Conservation (phyloP, 2,888 invertebrate species). For the Anagyrus pseudococci region DNA sequence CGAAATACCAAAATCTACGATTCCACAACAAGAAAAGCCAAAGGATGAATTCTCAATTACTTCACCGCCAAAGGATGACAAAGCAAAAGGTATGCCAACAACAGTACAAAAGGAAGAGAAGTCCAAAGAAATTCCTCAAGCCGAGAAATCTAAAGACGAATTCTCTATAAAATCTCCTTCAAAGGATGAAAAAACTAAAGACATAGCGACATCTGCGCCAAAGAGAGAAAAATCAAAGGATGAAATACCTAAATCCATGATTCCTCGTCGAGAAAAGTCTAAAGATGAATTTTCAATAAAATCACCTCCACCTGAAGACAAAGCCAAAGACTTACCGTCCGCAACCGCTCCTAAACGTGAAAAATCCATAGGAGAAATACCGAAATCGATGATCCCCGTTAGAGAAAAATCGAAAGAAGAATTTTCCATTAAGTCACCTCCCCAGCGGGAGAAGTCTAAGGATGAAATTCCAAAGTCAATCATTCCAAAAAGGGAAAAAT, state of each 20-base stretch:
- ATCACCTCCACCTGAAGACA: background rate
- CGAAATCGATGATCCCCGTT: slow-evolving; percentile 5
- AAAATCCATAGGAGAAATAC: slow-evolving; percentile 1
- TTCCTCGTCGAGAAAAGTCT: slow-evolving; percentile 24
- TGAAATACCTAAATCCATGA: slow-evolving; percentile 16
- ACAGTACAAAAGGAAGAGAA: slow-evolving; percentile 8
- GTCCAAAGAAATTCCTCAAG: slow-evolving; percentile 12
- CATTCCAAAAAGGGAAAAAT: slow-evolving; percentile 23
- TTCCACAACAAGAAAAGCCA: slow-evolving; percentile 19
- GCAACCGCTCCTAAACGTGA: background rate
- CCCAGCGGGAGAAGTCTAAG: background rate
- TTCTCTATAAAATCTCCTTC: slow-evolving; percentile 19
- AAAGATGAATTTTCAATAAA: slow-evolving; percentile 24
- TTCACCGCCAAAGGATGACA: background rate
- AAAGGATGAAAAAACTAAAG: slow-evolving; percentile 13
- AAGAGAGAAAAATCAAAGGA: slow-evolving; percentile 21
- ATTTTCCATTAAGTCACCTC: background rate
- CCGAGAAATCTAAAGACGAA: slow-evolving; percentile 31
- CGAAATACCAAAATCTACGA: slow-evolving; percentile 19
- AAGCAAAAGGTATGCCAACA: background rate
- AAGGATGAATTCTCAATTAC: slow-evolving; percentile 26
- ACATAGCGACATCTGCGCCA: background rate
- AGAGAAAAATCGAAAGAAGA: slow-evolving; percentile 16
- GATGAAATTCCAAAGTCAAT: slow-evolving; percentile 18
- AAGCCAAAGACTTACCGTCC: background rate